Percentiles rank a stretch among this genome's conserved stretches.
These are phyloP conservation scores for Atta colombica DNA, from an alignment of 1,140 invertebrate species.

Conservation along the genomic window DNA sequence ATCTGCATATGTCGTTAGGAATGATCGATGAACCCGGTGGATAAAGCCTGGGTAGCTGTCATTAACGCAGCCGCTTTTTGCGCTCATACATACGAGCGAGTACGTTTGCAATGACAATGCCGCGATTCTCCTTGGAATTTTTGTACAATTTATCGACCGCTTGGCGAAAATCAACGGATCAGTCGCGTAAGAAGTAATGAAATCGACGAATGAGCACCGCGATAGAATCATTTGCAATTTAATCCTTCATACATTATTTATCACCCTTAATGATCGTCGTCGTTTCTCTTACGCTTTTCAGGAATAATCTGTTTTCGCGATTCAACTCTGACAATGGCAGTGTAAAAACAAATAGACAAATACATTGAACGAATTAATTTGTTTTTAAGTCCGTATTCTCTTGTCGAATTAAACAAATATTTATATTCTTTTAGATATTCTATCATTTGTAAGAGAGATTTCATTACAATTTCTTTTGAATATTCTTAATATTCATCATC, in stretches of 20 bases:
- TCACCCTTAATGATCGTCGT: conserved; percentile 40
- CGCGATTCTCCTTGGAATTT: conserved; percentile 54
- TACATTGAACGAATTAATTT: neutral
- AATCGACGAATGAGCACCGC: conserved; percentile 25
- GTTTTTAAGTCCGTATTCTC: neutral
- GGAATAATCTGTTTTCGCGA: conserved; percentile 28
- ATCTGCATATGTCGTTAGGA: conserved; percentile 61
- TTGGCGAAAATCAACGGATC: conserved; percentile 32
- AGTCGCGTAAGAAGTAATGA: conserved; percentile 39
- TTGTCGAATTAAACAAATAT: neutral
- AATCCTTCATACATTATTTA: conserved; percentile 61
- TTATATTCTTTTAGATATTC: neutral
- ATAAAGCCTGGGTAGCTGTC: conserved; percentile 17
- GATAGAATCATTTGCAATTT: conserved; percentile 50
- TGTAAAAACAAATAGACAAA: conserved; percentile 12
- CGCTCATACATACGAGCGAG: conserved; percentile 18
- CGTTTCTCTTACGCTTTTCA: conserved; percentile 35
- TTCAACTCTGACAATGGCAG: neutral
- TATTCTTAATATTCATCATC: neutral
- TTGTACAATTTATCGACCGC: conserved; percentile 36
- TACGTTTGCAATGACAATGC: conserved; percentile 24
- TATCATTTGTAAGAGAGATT: neutral
- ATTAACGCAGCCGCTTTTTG: conserved; percentile 61
- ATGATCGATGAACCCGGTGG: conserved; percentile 59
- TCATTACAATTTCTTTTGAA: neutral